Percentiles rank a stretch among this genome's conserved stretches.
phyloP scores from a whole-genome alignment of 53 echinoderm and acorn worm species.

The Echinarachnius parma region DNA sequence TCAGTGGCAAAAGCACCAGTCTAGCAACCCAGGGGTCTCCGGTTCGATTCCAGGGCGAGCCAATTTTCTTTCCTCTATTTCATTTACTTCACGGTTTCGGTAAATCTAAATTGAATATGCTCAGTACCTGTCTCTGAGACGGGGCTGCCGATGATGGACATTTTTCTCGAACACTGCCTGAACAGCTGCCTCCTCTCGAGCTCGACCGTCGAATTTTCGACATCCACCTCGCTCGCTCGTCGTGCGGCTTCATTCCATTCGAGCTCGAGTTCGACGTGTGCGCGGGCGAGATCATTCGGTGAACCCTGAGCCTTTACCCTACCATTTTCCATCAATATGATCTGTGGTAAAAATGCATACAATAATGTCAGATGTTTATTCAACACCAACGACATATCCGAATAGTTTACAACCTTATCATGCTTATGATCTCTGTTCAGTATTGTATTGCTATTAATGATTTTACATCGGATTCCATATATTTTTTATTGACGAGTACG shows the following conservation, averaged over 20 bases:
- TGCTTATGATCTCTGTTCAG: no score
- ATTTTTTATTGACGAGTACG: no score
- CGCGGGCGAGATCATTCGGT: slow-evolving; percentile 57
- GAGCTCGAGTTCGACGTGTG: slow-evolving; percentile 58
- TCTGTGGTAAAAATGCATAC: slow-evolving; percentile 37
- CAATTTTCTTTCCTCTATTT: no score
- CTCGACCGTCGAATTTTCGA: slow-evolving; percentile 43
- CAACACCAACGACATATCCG: no score
- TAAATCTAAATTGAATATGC: neutral
- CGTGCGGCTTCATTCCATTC: slow-evolving; percentile 51
- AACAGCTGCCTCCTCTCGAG: slow-evolving; percentile 49
- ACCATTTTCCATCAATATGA: slow-evolving; percentile 81
- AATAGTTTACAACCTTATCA: no score
- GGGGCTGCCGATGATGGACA: slow-evolving; percentile 4
- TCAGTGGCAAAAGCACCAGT: no score
- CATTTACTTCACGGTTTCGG: no score
- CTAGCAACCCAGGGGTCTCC: no score
- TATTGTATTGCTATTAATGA: no score
- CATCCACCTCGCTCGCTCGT: slow-evolving; percentile 50
- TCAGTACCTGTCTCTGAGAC: slow-evolving; percentile 11
- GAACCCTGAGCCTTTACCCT: slow-evolving; percentile 68
- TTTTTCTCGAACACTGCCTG: slow-evolving; percentile 45
- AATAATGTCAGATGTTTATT: no score
- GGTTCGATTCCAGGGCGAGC: no score
- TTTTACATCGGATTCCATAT: no score